A percentile compares a stretch with the other conserved stretches of the same genome.
Evolutionary conservation across 2,113 vertebrate species (phyloP).

Genomic region (Rattus rattus): DNA sequence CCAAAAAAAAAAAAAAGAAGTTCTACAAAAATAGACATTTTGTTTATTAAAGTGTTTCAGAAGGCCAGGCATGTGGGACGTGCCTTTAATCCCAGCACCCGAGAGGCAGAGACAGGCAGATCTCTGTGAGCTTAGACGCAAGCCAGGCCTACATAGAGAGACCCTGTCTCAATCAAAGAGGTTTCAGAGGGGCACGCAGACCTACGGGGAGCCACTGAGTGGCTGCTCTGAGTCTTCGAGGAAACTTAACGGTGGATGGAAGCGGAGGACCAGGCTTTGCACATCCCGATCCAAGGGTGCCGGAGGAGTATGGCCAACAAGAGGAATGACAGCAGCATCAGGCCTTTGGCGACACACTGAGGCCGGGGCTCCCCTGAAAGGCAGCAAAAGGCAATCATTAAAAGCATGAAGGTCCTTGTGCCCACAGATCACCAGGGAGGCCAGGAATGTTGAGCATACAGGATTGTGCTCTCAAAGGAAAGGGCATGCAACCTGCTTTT

Average conservation of each 20-base stretch:
- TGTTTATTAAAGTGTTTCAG: conserved; percentile 36
- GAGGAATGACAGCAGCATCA: conserved; percentile 89
- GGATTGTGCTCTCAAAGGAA: background rate
- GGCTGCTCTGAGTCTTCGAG: fast-evolving
- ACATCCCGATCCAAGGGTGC: conserved; percentile 88
- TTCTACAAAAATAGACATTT: conserved; percentile 53
- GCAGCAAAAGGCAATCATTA: background rate
- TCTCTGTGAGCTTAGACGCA: background rate
- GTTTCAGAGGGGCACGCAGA: background rate
- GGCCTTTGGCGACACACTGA: conserved; percentile 91
- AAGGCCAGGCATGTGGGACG: background rate
- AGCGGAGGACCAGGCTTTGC: conserved; percentile 80
- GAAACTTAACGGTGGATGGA: conserved; percentile 30
- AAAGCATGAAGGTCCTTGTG: background rate
- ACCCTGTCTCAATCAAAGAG: background rate
- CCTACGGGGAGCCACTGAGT: background rate
- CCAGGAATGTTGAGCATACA: background rate
- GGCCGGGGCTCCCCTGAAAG: conserved; percentile 91
- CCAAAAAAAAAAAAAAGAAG: too few relatives aligned
- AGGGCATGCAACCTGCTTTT: background rate
- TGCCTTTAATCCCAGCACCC: background rate
- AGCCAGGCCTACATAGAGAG: background rate
- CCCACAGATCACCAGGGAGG: background rate
- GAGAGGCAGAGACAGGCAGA: background rate
- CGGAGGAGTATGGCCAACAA: conserved; percentile 86